Percentiles rank a stretch among this genome's conserved stretches.
Conservation (phyloP, 2,888 invertebrate genomes). For the Apeira syringaria region DNA sequence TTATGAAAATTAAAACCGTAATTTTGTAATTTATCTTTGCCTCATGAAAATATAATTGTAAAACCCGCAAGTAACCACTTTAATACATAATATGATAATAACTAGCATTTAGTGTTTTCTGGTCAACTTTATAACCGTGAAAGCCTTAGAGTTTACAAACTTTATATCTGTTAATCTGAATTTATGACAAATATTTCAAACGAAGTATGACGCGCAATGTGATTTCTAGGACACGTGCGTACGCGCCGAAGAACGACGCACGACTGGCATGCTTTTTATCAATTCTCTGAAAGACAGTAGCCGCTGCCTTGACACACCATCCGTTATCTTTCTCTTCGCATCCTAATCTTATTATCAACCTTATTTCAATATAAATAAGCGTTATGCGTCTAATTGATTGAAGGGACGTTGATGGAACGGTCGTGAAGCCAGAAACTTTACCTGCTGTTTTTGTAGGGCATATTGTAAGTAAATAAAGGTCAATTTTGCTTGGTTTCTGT, state of each 20-base stretch:
- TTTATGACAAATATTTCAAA: background rate
- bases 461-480: conserved; percentile 18
- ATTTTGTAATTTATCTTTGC: no score
- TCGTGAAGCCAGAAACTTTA: conserved; percentile 14
- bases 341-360: conserved; percentile 38
- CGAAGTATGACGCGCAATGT: no score
- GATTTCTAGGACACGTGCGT: conserved; percentile 36
- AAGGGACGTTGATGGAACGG: conserved; percentile 27
- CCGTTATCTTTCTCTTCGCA: conserved; percentile 55
- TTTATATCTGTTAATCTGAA: no score
- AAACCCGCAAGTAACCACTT: no score
- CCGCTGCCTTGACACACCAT: conserved; percentile 35
- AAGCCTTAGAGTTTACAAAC: no score
- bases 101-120: no score
- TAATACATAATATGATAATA: no score
- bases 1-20: no score
- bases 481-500: conserved; percentile 14
- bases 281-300: conserved; percentile 28
- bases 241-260: conserved; percentile 39
- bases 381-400: conserved; percentile 1
- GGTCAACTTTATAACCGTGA: no score
- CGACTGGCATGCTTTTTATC: conserved; percentile 43
- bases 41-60: no score
- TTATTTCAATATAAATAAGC: conserved; percentile 27
- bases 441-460: conserved; percentile 20